Evolutionary conservation across 53 echinoderm and acorn worm species (phyloP).

Genomic region (Hippasteria phrygiana): DNA sequence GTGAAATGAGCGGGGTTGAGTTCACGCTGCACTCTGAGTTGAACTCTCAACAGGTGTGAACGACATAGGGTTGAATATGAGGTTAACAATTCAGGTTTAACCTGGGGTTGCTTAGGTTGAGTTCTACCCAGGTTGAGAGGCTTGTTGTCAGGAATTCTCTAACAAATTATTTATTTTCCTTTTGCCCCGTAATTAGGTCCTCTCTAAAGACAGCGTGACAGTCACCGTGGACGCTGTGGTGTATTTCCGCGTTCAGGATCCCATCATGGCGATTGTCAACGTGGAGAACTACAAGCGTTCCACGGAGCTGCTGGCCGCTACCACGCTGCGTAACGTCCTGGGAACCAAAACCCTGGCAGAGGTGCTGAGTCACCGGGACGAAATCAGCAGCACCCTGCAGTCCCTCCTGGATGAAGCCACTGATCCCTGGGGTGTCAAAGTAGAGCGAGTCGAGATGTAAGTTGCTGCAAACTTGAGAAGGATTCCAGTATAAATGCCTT

Average conservation of each 20-base stretch:
- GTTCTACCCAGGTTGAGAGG: no score
- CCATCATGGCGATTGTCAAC: slow-evolving; percentile 83
- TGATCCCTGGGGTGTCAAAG: slow-evolving; percentile 94
- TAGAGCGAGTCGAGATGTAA: slow-evolving; percentile 92
- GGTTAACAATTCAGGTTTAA: no score
- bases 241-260: slow-evolving; percentile 81
- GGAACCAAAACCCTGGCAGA: slow-evolving; percentile 79
- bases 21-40: no score
- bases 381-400: slow-evolving; percentile 47
- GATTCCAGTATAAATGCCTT: no score
- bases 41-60: no score
- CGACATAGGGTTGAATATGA: no score
- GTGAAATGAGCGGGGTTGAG: no score
- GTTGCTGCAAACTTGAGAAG: not conserved
- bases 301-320: slow-evolving; percentile 82
- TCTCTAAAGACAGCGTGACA: slow-evolving; percentile 93
- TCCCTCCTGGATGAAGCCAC: slow-evolving; percentile 79
- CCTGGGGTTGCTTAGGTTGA: no score
- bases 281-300: slow-evolving; percentile 78
- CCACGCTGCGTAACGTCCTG: slow-evolving; percentile 86
- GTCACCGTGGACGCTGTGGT: slow-evolving; percentile 91
- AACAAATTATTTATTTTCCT: not conserved
- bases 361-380: slow-evolving; percentile 51
- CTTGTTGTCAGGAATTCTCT: not conserved
- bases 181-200: slow-evolving; percentile 55